phyloP scores from a whole-genome alignment of 1,140 invertebrate genomes.

The Drosophila simulans region DNA sequence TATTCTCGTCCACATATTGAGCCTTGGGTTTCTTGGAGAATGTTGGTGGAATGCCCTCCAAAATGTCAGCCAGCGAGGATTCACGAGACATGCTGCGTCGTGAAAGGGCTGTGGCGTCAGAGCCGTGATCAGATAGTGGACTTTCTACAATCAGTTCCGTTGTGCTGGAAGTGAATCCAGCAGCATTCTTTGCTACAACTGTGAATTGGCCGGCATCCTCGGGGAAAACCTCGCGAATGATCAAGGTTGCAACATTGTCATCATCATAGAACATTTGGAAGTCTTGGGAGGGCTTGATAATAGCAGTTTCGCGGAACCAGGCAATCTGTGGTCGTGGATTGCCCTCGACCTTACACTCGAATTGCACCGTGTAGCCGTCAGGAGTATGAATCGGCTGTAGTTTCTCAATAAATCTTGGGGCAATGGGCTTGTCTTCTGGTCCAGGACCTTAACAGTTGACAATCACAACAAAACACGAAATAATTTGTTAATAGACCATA shows the following conservation, averaged over 20 bases:
- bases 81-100: slow-evolving; percentile 93
- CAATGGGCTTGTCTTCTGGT: slow-evolving; percentile 90
- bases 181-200: slow-evolving; percentile 97
- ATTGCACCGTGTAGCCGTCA: slow-evolving; percentile 95
- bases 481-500: slow-evolving; percentile 55
- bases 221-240: slow-evolving; percentile 97
- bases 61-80: slow-evolving; percentile 94
- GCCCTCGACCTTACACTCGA: slow-evolving; percentile 96
- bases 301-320: slow-evolving; percentile 96
- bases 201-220: slow-evolving; percentile 99
- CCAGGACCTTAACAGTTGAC: slow-evolving; percentile 88
- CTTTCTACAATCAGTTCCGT: slow-evolving; percentile 95
- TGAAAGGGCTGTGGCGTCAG: slow-evolving; percentile 91
- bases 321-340: slow-evolving; percentile 95
- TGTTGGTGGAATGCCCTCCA: slow-evolving; percentile 96
- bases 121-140: slow-evolving; percentile 94
- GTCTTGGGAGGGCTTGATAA: slow-evolving; percentile 95
- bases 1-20: slow-evolving; percentile 92
- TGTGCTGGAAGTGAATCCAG: slow-evolving; percentile 96
- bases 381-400: slow-evolving; percentile 92
- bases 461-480: slow-evolving; percentile 61
- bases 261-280: slow-evolving; percentile 97
- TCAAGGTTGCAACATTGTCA: slow-evolving; percentile 95
- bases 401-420: slow-evolving; percentile 94
- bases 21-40: slow-evolving; percentile 94